These are phyloP conservation scores for Lepidiolamprologus cunningtoni DNA, from an alignment of 2,113 vertebrate genomes.

Conservation along the genomic window DNA sequence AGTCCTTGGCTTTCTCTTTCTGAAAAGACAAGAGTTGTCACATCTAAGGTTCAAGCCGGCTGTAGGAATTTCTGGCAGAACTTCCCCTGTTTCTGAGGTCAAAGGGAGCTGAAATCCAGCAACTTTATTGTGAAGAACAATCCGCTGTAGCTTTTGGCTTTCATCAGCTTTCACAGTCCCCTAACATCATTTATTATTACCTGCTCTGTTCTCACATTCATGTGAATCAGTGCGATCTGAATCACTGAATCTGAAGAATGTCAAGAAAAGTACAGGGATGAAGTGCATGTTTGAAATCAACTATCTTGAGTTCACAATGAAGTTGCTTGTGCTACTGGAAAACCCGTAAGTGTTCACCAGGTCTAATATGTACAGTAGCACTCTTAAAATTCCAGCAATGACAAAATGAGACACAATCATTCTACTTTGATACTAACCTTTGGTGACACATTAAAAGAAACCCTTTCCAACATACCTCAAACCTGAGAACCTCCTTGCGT, in stretches of 20 bases:
- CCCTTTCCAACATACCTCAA: slow-evolving; percentile 76
- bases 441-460: not conserved
- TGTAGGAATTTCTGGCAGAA: not conserved
- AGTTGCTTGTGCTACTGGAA: not conserved
- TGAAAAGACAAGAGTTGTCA: slow-evolving; percentile 42
- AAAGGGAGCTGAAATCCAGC: not conserved
- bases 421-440: not conserved
- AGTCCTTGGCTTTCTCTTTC: slow-evolving; percentile 94
- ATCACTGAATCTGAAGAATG: not conserved
- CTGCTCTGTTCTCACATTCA: not conserved
- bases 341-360: not conserved
- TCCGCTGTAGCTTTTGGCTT: not conserved
- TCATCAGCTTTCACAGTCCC: not conserved
- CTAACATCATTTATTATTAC: not conserved
- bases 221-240: not conserved
- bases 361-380: not conserved
- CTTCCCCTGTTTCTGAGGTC: not conserved
- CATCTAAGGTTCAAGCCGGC: not conserved
- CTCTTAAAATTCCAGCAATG: not conserved
- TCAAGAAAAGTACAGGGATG: not conserved
- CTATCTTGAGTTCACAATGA: not conserved
- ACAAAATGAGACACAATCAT: not conserved
- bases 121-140: not conserved
- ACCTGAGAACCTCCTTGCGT: slow-evolving; percentile 88
- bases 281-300: not conserved